Conservation (phyloP, 2,888 invertebrate genomes). For the Cinara cedri region DNA sequence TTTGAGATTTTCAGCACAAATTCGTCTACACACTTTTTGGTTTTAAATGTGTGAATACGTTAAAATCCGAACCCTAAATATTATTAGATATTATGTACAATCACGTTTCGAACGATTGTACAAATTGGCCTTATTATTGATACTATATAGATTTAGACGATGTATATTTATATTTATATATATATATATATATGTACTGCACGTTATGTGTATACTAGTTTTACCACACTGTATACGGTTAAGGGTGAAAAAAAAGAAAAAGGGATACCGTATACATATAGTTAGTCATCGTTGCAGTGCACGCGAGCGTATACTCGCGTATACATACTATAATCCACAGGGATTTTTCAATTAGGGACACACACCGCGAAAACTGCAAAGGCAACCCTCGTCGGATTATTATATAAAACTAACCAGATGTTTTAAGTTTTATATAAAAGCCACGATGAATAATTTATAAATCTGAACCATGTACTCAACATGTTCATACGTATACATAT, state of each 20-base stretch:
- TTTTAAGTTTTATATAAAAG: slow-evolving; percentile 36
- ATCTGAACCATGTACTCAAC: slow-evolving; percentile 10
- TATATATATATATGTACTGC: neutral
- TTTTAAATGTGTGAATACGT: too few species aligned
- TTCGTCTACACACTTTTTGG: too few species aligned
- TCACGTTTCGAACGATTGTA: too few species aligned
- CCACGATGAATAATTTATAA: slow-evolving; percentile 48
- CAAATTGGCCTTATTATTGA: too few species aligned
- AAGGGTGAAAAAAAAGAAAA: slow-evolving; percentile 35
- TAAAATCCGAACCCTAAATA: too few species aligned
- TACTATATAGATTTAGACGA: slow-evolving; percentile 3
- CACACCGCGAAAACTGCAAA: slow-evolving; percentile 30
- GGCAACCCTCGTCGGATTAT: slow-evolving; percentile 32
- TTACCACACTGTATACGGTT: slow-evolving; percentile 1
- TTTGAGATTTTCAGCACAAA: too few species aligned
- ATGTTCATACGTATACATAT: neutral
- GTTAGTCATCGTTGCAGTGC: slow-evolving; percentile 47
- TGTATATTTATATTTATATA: neutral
- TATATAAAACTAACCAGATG: slow-evolving; percentile 44
- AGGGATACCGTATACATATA: slow-evolving; percentile 36
- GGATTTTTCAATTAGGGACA: slow-evolving; percentile 54
- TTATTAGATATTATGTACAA: too few species aligned
- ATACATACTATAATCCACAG: slow-evolving; percentile 28
- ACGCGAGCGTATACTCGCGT: neutral
- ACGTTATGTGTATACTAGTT: too few species aligned